These are phyloP conservation scores for Zoanthus gigantus DNA, from an alignment of 92 coral and sea anemone genomes.

Conservation along the genomic window DNA sequence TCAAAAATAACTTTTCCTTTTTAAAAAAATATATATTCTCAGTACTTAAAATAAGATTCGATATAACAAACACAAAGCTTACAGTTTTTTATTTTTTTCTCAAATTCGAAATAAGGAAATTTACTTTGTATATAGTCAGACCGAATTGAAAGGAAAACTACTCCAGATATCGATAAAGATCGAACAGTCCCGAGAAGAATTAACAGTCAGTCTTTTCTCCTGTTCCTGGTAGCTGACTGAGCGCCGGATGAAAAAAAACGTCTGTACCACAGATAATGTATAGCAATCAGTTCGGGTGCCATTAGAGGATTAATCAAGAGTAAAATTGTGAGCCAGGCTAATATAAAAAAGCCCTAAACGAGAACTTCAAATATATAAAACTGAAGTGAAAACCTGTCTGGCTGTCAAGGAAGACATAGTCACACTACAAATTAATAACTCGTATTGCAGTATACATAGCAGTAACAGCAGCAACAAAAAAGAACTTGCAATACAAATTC, in stretches of 20 bases:
- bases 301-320: slow-evolving; percentile 82
- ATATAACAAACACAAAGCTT: too few species aligned
- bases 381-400: neutral
- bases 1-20: too few species aligned
- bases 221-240: slow-evolving; percentile 89
- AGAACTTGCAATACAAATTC: too few species aligned
- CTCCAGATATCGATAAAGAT: slow-evolving; percentile 80
- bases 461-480: neutral
- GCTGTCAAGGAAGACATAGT: neutral
- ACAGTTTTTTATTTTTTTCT: too few species aligned
- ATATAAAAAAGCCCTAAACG: neutral
- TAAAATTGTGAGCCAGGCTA: slow-evolving; percentile 40
- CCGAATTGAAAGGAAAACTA: slow-evolving; percentile 37
- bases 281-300: slow-evolving; percentile 80
- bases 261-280: slow-evolving; percentile 65
- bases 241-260: slow-evolving; percentile 72
- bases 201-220: slow-evolving; percentile 70
- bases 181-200: slow-evolving; percentile 71
- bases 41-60: too few species aligned
- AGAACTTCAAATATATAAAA: neutral
- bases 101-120: too few species aligned
- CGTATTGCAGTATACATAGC: neutral
- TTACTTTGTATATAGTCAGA: too few species aligned
- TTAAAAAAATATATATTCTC: too few species aligned
- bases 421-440: neutral